Evolutionary conservation across 2,888 invertebrate species (phyloP).

Genomic region (Xanthia togata): DNA sequence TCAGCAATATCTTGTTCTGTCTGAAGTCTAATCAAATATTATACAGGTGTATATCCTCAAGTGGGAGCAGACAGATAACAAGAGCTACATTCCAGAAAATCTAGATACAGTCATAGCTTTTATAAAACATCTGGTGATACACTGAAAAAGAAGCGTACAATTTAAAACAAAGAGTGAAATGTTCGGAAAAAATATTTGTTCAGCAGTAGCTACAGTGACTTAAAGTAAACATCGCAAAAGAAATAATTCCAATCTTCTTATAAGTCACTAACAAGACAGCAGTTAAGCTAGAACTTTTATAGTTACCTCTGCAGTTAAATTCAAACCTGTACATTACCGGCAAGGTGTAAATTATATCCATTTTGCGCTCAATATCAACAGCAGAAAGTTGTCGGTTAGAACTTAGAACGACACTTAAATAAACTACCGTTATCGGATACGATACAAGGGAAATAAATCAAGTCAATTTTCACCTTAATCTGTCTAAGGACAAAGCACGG

Average conservation of each 20-base stretch:
- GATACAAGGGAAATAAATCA: constrained; percentile 61
- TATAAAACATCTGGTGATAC: neutral
- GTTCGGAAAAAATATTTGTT: constrained; percentile 11
- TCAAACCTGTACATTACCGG: constrained; percentile 9
- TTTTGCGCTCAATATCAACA: constrained; percentile 42
- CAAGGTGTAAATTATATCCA: constrained; percentile 38
- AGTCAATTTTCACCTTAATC: constrained; percentile 66
- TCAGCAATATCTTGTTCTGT: neutral
- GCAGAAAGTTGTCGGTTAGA: constrained; percentile 49
- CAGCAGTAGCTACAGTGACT: constrained; percentile 11
- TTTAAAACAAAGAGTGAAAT: constrained; percentile 19
- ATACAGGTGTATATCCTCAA: neutral
- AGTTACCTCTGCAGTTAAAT: constrained; percentile 11
- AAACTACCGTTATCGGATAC: constrained; percentile 53
- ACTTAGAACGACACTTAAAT: constrained; percentile 52
- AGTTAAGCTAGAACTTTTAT: constrained; percentile 3
- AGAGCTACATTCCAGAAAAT: neutral
- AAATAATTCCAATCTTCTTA: neutral
- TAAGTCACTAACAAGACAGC: neutral
- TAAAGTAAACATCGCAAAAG: neutral
- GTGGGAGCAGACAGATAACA: neutral
- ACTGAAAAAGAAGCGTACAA: neutral
- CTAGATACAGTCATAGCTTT: neutral
- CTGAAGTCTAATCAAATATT: neutral
- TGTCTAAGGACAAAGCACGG: constrained; percentile 62